Base-by-base conservation (phyloP, 2,113 vertebrate species). In the Cricetomys ansorgei region DNA sequence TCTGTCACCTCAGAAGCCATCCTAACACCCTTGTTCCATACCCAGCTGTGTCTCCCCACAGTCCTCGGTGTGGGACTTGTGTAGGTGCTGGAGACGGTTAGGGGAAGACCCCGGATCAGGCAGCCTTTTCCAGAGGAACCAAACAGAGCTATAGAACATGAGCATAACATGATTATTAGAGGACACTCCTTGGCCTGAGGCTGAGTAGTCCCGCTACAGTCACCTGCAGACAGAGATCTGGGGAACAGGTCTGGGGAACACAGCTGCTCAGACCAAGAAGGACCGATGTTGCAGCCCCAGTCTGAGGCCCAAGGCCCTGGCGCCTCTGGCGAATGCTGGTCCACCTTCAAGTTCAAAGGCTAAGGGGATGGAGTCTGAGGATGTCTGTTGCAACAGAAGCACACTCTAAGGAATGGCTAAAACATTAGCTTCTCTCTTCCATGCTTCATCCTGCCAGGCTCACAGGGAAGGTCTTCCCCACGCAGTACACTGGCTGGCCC, bases 51-150 rank as follows among this genome's bases (percentile, higher is more conserved):
- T 75, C 57, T 57, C 81, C 55, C 50, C 29, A 37, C 5, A 9
- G 53, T 34, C 29, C 25, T 79, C 23, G 11, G 45, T 0, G 0
- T 10, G 53, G 57, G 29, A 55, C 88, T 73, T 21, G 19, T 81
- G 65, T 13, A 11, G 4, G 5, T 31, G 27, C 64, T n/a, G 50
- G 72, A 43, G 50, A 23, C 48, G 17, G 40, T 0, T 0, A 1
- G 3, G 7, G 40, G 16, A 12, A 65, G 27, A n/a, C 17, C 12
- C 3, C 0, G 23, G 11, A 10, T 5, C 43, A 21, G 23, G 2
- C 34, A 15, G 43, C 16, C 34, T 19, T 84, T 43, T 62, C 43
- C 80, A 31, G 53, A 4, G 40, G 8, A 37, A 5, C 70, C 15
- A 7, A 57, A 16, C 29, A 57, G 45, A 37, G 23, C 25, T 34